Conservation (phyloP, 1,140 invertebrate genomes). For the Atta cephalotes region DNA sequence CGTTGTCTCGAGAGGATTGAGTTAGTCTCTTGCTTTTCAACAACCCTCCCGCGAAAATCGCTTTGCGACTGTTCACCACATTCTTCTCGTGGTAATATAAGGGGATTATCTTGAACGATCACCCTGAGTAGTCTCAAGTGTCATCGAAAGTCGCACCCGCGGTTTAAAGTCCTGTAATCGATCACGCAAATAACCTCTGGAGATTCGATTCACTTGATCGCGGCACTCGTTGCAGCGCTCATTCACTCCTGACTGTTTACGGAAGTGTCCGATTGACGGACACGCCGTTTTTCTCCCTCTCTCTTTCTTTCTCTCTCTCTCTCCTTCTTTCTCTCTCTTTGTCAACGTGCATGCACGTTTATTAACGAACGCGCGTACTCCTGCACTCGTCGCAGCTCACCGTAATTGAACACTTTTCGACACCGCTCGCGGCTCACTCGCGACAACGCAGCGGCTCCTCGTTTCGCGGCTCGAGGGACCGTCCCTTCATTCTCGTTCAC, state of each 20-base stretch:
- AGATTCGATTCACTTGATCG: conserved; percentile 29
- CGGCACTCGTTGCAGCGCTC: background rate
- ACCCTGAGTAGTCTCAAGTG: background rate
- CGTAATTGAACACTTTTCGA: conserved; percentile 29
- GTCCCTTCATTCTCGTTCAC: conserved; percentile 55
- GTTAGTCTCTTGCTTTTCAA: background rate
- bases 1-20: background rate
- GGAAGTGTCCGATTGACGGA: conserved; percentile 20
- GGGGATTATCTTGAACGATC: conserved; percentile 14
- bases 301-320: background rate
- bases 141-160: conserved; percentile 7
- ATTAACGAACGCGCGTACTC: background rate
- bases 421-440: conserved; percentile 53
- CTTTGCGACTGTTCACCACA: background rate
- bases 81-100: background rate
- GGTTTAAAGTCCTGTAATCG: background rate
- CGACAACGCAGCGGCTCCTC: conserved; percentile 46
- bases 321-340: background rate
- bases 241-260: conserved; percentile 37
- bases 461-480: conserved; percentile 44
- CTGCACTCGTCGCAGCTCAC: conserved; percentile 5
- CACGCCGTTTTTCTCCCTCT: background rate
- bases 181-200: conserved; percentile 11
- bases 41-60: background rate
- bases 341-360: background rate